Percentiles rank a stretch among this genome's conserved stretches.
These are phyloP conservation scores for Troides aeacus DNA, from an alignment of 2,888 invertebrate genomes.

Conservation along the genomic window DNA sequence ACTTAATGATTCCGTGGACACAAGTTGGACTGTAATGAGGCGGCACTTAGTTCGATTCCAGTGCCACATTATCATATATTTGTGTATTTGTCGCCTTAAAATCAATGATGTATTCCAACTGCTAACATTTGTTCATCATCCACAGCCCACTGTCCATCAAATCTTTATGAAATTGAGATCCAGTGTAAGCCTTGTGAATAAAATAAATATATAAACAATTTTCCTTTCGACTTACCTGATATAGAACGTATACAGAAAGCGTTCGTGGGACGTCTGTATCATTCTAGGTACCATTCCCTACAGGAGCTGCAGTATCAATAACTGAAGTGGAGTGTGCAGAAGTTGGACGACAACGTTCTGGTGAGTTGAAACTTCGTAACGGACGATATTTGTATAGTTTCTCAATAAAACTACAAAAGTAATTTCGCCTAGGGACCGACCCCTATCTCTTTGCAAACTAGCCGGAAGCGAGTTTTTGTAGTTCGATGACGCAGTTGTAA, in stretches of 20 bases:
- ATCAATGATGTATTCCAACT: too few species aligned
- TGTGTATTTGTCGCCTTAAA: too few species aligned
- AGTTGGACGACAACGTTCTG: constrained; percentile 50
- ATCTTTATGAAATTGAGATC: too few species aligned
- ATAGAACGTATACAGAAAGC: constrained; percentile 49
- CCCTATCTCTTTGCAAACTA: constrained; percentile 61
- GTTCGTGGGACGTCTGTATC: constrained; percentile 56
- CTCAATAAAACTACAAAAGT: constrained; percentile 70
- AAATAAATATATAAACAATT: constrained; percentile 48
- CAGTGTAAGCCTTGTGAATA: too few species aligned
- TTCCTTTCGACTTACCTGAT: constrained; percentile 62
- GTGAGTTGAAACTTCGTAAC: constrained; percentile 64
- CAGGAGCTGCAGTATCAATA: constrained; percentile 61
- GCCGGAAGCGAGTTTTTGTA: constrained; percentile 47
- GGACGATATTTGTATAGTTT: constrained; percentile 52
- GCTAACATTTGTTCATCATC: too few species aligned
- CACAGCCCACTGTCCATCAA: too few species aligned
- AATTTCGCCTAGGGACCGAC: constrained; percentile 62
- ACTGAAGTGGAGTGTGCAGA: constrained; percentile 56
- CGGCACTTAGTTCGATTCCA: too few species aligned
- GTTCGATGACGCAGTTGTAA: constrained; percentile 44
- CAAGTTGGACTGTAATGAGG: too few species aligned
- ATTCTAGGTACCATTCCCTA: constrained; percentile 48
- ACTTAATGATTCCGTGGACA: constrained; percentile 35
- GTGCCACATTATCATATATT: too few species aligned